Base-by-base conservation (phyloP, 92 coral and sea anemone genomes). In the Ricordea florida region DNA sequence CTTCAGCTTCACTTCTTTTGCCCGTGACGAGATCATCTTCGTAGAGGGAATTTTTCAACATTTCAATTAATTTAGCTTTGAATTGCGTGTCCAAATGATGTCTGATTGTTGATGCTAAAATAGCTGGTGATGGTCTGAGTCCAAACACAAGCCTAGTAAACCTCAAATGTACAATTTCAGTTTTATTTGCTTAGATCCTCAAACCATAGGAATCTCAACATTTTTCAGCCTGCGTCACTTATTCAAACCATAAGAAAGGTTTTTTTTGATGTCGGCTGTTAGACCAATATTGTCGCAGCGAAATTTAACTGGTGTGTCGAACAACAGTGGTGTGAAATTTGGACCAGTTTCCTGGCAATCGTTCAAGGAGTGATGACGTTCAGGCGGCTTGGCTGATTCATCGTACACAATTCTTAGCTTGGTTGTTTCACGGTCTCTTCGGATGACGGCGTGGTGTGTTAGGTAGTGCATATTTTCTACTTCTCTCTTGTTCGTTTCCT, bases 371-470 rank as follows among this genome's bases (percentile, higher is more conserved):
- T 38, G 25, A 2, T 57, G 43, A 14, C 28, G 72, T 0, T 57
- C 57, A 3, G 44, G 57, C 42, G 69, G 41, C 37, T 72, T 72
- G 24, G 79, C 79, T 37, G 79, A 72, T 26, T 50, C 72, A 36
- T 74, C 81, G 18, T 74, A 74, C 1, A 74, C 72, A 0, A 74
- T 74, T 15, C 81, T 30, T 17, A 74, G 72, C 49, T 74, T 74
- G 0, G 81, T 74, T 24, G 72, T 74, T 28, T 42, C n/a, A n/a
- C n/a, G n/a, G n/a, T n/a, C n/a, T n/a, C 81, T 56, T 10, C 75
- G 75, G 9, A 76, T 53, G 7, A 76, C 75, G 18, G 66, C 45
- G 28, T 74, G 81, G 26, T 74, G 62, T 5, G 72, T 59, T 31
- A 41, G 62, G 18, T 74, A 74, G 35, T 74, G 71, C 16, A 45